Evolutionary conservation across 2,113 vertebrate species (phyloP), one percentile per base, ranked within the genome.

Genomic region (Pseudolaguvia tuberculata): DNA sequence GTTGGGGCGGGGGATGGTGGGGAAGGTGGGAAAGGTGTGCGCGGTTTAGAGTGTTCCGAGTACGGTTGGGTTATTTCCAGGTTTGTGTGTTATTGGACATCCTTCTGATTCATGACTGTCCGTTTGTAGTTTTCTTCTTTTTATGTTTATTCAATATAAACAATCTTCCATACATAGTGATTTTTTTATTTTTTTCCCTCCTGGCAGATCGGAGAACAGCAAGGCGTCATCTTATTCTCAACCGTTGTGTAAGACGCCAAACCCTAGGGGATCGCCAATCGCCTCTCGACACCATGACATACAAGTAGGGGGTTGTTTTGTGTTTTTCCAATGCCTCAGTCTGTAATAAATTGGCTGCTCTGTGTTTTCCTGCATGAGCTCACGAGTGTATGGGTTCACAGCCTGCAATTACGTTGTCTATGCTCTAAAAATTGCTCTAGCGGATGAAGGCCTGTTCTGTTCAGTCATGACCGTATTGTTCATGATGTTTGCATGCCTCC

Each of bases 251-350:
- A n/a, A n/a, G n/a, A n/a, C n/a, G n/a, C n/a, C n/a, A n/a, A 74
- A 62, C 81, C 79, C 51, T 35, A 42, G 75, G 76, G 89, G 88
- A 88, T 89, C 88, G 86, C 27, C 89, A 82, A 85, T 89, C 85
- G 73, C 83, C 87, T 35, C 77, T 85, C 66, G 87, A 90, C 58
- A 80, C 87, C 83, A 90, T 92, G 91, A 88, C 88, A 8, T 89
- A 90, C 87, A 92, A 91, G 91, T 92, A 85, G 89, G 91, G 87
- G 72, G 9, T 79, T 83, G 55, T 81, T 69, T 59, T 45, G n/a
- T 25, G 48, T 70, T 65, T 57, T 77, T 61, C 45, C 72, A 42
- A 51, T 39, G 45, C 65, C 9, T 68, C 21, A 6, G 62, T n/a
- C n/a, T 35, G 58, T 47, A 71, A 68, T 55, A 35, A 82, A 83